Evolutionary conservation across 1,140 invertebrate species (phyloP).

Genomic region (Camponotus pennsylvanicus): DNA sequence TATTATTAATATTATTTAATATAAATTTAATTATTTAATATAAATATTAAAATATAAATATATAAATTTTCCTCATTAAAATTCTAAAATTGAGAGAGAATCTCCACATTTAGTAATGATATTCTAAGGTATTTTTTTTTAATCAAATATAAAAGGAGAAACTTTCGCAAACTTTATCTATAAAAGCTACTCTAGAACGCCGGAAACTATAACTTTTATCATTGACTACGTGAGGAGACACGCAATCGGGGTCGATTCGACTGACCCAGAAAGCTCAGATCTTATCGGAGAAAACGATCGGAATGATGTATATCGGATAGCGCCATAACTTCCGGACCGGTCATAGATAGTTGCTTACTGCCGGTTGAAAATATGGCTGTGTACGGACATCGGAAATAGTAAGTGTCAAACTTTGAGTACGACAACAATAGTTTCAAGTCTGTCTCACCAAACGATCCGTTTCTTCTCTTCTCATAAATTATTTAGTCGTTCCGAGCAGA

Average conservation of each 20-base stretch:
- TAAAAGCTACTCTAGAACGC: neutral
- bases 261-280: conserved; percentile 47
- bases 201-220: neutral
- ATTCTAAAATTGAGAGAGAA: no score
- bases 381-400: conserved; percentile 37
- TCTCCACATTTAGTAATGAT: no score
- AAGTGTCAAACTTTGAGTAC: neutral
- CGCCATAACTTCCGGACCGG: conserved; percentile 1
- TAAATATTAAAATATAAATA: no score
- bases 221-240: conserved; percentile 12
- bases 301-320: conserved; percentile 33
- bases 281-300: conserved; percentile 47
- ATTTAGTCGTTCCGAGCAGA: conserved; percentile 58
- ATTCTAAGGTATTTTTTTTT: no score
- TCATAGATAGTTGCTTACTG: neutral
- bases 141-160: neutral
- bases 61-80: no score
- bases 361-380: conserved; percentile 16
- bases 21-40: no score
- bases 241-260: conserved; percentile 18
- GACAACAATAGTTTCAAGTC: conserved; percentile 10
- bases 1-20: no score
- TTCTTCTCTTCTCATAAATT: conserved; percentile 51
- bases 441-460: neutral
- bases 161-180: neutral